phyloP scores from a whole-genome alignment of 2,797 vertebrate genomes.

The Pogoniulus pusillus region DNA sequence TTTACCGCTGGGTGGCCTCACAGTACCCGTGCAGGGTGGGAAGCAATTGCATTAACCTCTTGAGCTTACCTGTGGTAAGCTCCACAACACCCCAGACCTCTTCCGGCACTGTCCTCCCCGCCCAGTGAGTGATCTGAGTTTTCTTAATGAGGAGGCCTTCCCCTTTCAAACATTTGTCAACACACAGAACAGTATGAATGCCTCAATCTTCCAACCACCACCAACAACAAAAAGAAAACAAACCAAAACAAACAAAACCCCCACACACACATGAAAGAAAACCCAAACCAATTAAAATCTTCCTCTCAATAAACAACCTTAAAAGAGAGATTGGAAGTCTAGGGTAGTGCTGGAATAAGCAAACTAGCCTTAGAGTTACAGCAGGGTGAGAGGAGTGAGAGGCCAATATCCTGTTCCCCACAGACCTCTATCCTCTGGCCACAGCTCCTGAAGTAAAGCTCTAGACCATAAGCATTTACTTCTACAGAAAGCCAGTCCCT shows the following conservation, averaged over 20 bases:
- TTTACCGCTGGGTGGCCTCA: neutral
- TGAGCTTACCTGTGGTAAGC: neutral
- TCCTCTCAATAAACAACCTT: too few relatives aligned
- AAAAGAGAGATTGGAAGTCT: neutral
- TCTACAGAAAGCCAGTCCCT: neutral
- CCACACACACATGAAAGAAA: too few relatives aligned
- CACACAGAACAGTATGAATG: neutral
- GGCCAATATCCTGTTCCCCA: neutral
- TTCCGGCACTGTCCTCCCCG: neutral
- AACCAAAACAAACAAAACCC: too few relatives aligned
- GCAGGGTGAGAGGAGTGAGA: neutral
- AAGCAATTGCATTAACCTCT: neutral
- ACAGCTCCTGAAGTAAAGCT: accelerated
- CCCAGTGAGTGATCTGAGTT: neutral
- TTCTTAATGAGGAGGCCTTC: neutral
- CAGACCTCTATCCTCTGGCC: neutral
- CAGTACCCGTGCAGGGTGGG: neutral
- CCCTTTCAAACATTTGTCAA: neutral
- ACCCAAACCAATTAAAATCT: too few relatives aligned
- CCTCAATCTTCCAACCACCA: neutral
- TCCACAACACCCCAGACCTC: neutral
- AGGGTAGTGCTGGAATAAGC: neutral
- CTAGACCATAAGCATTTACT: neutral
- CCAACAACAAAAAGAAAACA: too few relatives aligned
- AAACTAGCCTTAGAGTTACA: neutral